Conservation (phyloP, 1,140 invertebrate genomes). For the Bombus affinis region DNA sequence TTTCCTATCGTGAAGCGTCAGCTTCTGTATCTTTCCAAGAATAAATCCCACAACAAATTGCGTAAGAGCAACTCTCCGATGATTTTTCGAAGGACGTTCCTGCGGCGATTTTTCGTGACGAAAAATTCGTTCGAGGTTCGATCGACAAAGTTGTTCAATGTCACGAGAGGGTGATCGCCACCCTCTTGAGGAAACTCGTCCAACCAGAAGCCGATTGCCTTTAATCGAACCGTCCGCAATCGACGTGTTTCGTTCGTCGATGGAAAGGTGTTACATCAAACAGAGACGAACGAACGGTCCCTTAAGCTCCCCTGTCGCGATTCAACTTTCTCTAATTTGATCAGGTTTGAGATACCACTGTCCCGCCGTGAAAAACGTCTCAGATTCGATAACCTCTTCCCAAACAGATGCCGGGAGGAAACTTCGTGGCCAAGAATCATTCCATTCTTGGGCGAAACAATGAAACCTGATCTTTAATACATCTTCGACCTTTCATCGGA, state of each 20-base stretch:
- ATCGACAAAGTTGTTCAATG: background rate
- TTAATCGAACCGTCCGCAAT: constrained; percentile 27
- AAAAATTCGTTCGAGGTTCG: background rate
- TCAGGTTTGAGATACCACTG: constrained; percentile 19
- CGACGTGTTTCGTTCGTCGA: constrained; percentile 7
- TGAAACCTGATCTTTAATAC: no score
- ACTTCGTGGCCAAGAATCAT: background rate
- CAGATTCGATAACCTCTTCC: constrained; percentile 10
- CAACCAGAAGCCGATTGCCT: constrained; percentile 4
- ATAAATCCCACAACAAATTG: background rate
- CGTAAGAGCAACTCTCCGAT: background rate
- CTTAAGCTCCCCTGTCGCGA: constrained; percentile 21
- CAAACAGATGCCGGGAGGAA: background rate
- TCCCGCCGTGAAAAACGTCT: constrained; percentile 1
- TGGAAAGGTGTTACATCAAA: constrained; percentile 6
- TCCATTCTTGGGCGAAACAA: no score
- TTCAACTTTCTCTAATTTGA: constrained; percentile 44
- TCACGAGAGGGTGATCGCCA: background rate
- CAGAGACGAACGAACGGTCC: background rate
- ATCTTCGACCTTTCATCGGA: no score
- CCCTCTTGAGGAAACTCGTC: no score
- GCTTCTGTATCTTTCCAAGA: background rate
- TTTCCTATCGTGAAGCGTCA: background rate
- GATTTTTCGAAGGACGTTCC: background rate
- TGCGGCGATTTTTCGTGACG: background rate